These are phyloP conservation scores for Oscheius sp. DNA, from an alignment of 2,888 invertebrate species.

Conservation along the genomic window DNA sequence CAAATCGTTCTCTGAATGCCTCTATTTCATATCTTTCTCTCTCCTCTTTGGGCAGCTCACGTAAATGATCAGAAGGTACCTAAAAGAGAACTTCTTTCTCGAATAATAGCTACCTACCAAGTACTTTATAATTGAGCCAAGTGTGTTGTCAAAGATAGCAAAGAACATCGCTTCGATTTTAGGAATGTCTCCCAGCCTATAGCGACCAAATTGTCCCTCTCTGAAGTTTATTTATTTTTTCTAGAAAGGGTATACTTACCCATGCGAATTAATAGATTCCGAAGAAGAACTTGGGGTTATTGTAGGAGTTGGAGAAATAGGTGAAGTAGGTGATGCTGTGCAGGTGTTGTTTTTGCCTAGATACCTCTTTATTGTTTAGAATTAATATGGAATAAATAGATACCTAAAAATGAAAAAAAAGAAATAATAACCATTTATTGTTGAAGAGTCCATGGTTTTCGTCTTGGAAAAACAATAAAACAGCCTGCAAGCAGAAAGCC, in stretches of 20 bases:
- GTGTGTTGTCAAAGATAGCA: conserved; percentile 63
- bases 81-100: background rate
- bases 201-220: conserved; percentile 42
- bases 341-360: background rate
- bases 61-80: background rate
- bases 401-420: background rate
- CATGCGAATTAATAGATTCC: background rate
- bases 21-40: background rate
- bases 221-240: background rate
- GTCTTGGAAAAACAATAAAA: background rate
- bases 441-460: conserved; percentile 14
- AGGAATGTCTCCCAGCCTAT: conserved; percentile 46
- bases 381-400: background rate
- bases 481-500: background rate
- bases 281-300: conserved; percentile 20
- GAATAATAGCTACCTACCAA: conserved; percentile 50
- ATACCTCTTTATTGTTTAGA: background rate
- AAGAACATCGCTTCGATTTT: conserved; percentile 62
- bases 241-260: background rate
- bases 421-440: background rate
- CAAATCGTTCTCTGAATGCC: conserved; percentile 41
- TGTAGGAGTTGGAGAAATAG: conserved; percentile 11
- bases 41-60: background rate
- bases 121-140: conserved; percentile 59
- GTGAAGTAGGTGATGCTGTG: background rate